Conservation (phyloP, 2,113 vertebrate genomes). For the Amia ocellicauda region DNA sequence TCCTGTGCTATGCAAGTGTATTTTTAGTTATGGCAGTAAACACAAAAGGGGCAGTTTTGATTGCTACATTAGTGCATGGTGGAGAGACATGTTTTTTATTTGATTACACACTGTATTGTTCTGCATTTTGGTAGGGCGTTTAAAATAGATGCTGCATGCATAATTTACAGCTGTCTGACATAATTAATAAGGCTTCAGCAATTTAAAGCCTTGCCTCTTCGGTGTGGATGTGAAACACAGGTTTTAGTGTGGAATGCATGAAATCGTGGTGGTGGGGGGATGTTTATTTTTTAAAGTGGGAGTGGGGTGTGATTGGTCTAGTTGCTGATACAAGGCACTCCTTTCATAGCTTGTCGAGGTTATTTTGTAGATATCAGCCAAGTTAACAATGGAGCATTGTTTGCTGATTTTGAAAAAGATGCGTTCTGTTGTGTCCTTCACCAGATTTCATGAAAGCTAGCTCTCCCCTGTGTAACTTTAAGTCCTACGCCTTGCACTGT, state of each 20-base stretch:
- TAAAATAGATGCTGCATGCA: conserved; percentile 29
- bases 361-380: conserved; percentile 3
- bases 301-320: conserved; percentile 22
- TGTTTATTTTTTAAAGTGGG: conserved; percentile 19
- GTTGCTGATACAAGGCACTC: conserved; percentile 10
- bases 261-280: conserved; percentile 4
- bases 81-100: conserved; percentile 7
- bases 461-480: too few relatives aligned
- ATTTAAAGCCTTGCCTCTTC: conserved; percentile 5
- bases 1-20: background rate
- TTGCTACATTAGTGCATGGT: background rate
- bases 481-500: too few relatives aligned
- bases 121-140: conserved; percentile 4
- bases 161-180: conserved; percentile 28
- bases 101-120: conserved; percentile 19
- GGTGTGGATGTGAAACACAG: background rate
- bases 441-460: too few relatives aligned
- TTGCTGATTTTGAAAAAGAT: background rate
- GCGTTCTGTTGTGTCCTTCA: background rate
- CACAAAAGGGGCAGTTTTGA: conserved; percentile 7
- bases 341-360: conserved; percentile 13
- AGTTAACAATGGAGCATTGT: conserved; percentile 18
- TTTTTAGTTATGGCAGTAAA: conserved; percentile 14
- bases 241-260: conserved; percentile 6
- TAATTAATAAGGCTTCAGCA: conserved; percentile 23